Percentiles rank a stretch among this genome's conserved stretches.
phyloP scores from a whole-genome alignment of 2,113 vertebrate species.

The Salvelinus namaycush region DNA sequence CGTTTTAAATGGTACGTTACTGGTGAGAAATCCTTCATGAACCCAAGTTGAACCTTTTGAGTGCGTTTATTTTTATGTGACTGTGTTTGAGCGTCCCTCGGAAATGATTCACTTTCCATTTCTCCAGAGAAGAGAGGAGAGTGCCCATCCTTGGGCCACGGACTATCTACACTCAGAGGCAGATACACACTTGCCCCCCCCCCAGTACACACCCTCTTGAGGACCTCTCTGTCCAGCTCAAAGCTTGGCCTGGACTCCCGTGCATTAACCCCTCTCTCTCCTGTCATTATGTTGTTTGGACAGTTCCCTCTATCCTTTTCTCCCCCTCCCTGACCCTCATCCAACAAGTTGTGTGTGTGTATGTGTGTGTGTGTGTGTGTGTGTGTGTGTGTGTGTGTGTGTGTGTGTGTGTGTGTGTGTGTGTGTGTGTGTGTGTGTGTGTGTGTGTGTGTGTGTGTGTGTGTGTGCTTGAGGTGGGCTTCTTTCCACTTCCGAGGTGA shows the following conservation, averaged over 20 bases:
- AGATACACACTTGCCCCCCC: not conserved
- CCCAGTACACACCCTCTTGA: not conserved
- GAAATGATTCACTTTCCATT: not conserved
- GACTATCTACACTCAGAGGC: not conserved
- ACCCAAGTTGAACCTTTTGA: too few species aligned
- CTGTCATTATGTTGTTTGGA: constrained; percentile 9
- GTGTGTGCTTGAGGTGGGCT: too few species aligned
- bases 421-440: not conserved
- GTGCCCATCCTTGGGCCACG: not conserved
- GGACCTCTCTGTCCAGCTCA: not conserved
- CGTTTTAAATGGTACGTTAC: too few species aligned
- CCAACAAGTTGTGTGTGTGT: not conserved
- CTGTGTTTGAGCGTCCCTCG: not conserved
- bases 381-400: constrained; percentile 8
- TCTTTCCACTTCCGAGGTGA: too few species aligned
- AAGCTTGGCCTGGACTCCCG: not conserved
- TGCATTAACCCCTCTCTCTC: not conserved
- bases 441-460: too few species aligned
- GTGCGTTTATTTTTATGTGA: not conserved
- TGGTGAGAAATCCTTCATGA: too few species aligned
- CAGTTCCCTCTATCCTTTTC: not conserved
- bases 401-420: constrained; percentile 10
- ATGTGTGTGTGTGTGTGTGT: constrained; percentile 5
- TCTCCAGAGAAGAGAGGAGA: not conserved
- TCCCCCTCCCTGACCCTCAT: constrained; percentile 6